Conservation (phyloP, 1,140 invertebrate species). For the Ips typographus region DNA sequence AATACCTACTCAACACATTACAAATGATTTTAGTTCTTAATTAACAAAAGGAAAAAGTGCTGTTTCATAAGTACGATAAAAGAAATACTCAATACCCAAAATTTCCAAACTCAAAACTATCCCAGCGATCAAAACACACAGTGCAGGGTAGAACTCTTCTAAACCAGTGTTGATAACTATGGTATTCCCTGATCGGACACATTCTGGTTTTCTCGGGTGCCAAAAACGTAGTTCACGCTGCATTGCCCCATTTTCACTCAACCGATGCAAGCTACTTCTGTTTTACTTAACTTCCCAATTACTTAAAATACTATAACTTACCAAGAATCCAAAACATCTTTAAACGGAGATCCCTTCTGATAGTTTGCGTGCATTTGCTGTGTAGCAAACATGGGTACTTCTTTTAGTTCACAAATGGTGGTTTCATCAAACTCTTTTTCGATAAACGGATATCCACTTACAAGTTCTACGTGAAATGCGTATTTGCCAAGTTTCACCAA, state of each 20-base stretch:
- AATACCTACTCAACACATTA: too few relatives aligned
- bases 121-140: conserved; percentile 35
- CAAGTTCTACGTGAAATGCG: conserved; percentile 45
- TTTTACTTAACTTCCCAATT: neutral
- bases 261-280: conserved; percentile 34
- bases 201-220: conserved; percentile 40
- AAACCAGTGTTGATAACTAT: conserved; percentile 34
- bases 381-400: conserved; percentile 43
- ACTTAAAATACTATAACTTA: conserved; percentile 23
- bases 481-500: conserved; percentile 42
- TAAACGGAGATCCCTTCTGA: conserved; percentile 44
- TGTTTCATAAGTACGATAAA: too few relatives aligned
- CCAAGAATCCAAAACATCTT: conserved; percentile 45
- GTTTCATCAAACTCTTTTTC: conserved; percentile 39
- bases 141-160: conserved; percentile 40
- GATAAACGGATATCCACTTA: conserved; percentile 46
- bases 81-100: conserved; percentile 23
- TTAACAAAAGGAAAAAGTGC: too few relatives aligned
- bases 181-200: conserved; percentile 27
- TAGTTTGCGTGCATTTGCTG: conserved; percentile 42
- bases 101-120: conserved; percentile 36
- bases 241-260: conserved; percentile 38
- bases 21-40: too few relatives aligned
- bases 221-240: conserved; percentile 35
- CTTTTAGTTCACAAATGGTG: conserved; percentile 45